A percentile compares a stretch with the other conserved stretches of the same genome.
Evolutionary conservation across 2,797 vertebrate species (phyloP).

Genomic region (Orientallactaga sibirica): DNA sequence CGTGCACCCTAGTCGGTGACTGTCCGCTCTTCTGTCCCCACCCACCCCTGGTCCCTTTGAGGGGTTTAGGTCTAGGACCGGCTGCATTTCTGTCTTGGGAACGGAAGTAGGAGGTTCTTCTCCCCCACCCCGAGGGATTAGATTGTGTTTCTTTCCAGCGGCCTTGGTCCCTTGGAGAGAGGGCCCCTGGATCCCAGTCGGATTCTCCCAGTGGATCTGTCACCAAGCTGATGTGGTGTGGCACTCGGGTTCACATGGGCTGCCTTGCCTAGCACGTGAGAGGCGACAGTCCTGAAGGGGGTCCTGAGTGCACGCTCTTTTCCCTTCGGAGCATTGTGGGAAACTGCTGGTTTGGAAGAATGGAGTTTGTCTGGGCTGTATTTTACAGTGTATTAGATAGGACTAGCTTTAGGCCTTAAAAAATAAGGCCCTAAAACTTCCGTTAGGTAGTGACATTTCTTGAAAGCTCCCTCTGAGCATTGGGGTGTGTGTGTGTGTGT

Average conservation of each 20-base stretch:
- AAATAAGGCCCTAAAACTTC: constrained; percentile 35
- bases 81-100: constrained; percentile 63
- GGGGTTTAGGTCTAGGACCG: not conserved
- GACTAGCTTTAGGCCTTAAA: constrained; percentile 42
- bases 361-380: constrained; percentile 49
- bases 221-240: constrained; percentile 58
- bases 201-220: constrained; percentile 71
- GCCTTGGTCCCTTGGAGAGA: constrained; percentile 45
- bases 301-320: not conserved
- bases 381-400: constrained; percentile 43
- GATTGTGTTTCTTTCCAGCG: constrained; percentile 50
- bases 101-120: constrained; percentile 68
- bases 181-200: not conserved
- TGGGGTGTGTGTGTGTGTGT: not conserved
- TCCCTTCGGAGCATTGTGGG: not conserved
- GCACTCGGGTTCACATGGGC: constrained; percentile 31
- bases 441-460: constrained; percentile 58
- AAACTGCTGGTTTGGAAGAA: constrained; percentile 44
- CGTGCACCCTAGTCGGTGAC: not conserved
- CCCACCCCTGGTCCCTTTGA: not conserved
- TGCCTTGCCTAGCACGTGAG: constrained; percentile 10
- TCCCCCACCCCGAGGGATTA: not conserved
- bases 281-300: not conserved
- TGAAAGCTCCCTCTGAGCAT: constrained; percentile 51
- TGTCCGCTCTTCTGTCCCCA: not conserved